Evolutionary conservation across 2,888 invertebrate species (phyloP).

Genomic region (Hypolimnas misippus): DNA sequence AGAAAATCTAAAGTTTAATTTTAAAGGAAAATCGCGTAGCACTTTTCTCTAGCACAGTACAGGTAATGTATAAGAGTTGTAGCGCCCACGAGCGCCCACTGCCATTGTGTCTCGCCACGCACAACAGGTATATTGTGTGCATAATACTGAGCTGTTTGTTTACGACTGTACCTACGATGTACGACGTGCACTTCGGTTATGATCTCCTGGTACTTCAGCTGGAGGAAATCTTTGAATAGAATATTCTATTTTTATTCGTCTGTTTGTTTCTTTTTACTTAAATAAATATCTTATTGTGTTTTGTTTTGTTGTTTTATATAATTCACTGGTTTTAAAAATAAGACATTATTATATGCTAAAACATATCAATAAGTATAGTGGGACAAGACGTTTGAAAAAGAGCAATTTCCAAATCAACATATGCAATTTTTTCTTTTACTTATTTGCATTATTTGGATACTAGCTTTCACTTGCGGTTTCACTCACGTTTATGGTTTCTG

Average conservation of each 20-base stretch:
- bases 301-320: no score
- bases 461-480: no score
- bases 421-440: no score
- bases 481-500: no score
- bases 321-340: no score
- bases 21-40: not conserved
- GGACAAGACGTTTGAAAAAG: no score
- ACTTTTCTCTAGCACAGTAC: conserved; percentile 6
- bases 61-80: conserved; percentile 29
- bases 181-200: conserved; percentile 33
- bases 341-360: no score
- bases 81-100: conserved; percentile 41
- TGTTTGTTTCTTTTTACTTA: not conserved
- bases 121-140: conserved; percentile 35
- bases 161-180: conserved; percentile 32
- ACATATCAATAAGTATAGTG: no score
- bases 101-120: conserved; percentile 37
- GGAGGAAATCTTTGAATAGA: not conserved
- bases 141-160: conserved; percentile 25
- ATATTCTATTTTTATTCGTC: not conserved
- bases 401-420: no score
- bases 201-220: conserved; percentile 30
- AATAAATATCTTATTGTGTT: not conserved
- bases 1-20: not conserved
- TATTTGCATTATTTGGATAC: no score